Base-by-base conservation (phyloP, 2,888 invertebrate species). In the Apamea crenata region DNA sequence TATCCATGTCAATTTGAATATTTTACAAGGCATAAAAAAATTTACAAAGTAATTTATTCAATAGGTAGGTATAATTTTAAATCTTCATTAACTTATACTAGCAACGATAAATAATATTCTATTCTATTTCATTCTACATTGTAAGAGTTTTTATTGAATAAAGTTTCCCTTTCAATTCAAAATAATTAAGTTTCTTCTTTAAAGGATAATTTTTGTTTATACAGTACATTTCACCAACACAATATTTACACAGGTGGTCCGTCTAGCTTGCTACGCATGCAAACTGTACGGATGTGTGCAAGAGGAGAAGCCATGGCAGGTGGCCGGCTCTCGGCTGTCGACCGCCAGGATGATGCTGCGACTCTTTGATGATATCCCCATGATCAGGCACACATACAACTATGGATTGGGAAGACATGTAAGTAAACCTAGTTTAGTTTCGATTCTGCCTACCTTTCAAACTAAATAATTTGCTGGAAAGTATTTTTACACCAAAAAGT, bases 301-400 rank as follows among this genome's bases (percentile, higher is more conserved):
- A 78, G 96, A 97, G n/a, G 97, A 98, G 92, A 97, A 97, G 90
- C 95, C 97, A 0, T 97, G 97, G 90, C 94, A 98, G 89, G 95
- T 97, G 16, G 97, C 97, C 12, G 98, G 98, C 85, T 98, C 98
- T 14, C 97, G 97, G 86, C 97, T 99, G 91, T 98, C 98, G 65
- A 97, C 97, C 40, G 98, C 98, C 44, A 97, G 99, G 89, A 97
- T 98, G 81, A 98, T 98, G 85, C 95, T 99, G 80, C 97, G 99
- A 61, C 97, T 99, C 61, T 98, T 99, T 89, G 99, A 99, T 95
- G 99, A 99, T 91, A 97, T 99, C 83, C 98, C 99, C 0, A 98
- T 98, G 98, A 96, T 99, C 78, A 97, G 98, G 89, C 98, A 98
- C 91, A 98, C 98, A 66, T 94, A 98, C 68, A 97, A 97, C 83